Evolutionary conservation across 1,140 invertebrate genomes (phyloP).

Genomic region (Nephila pilipes): DNA sequence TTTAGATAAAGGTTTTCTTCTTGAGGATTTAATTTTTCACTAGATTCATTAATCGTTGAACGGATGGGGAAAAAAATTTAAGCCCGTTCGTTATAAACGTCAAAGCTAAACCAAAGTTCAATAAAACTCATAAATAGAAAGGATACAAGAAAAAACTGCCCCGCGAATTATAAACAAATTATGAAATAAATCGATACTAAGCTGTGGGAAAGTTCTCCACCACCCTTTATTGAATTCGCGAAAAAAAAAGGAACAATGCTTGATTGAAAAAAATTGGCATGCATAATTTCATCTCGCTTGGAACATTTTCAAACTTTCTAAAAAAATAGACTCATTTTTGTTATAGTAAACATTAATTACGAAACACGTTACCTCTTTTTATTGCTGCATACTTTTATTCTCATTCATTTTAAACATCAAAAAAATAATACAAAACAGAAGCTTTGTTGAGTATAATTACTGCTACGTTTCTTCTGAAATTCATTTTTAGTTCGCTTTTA

Average conservation of each 20-base stretch:
- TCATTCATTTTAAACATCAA: constrained; percentile 30
- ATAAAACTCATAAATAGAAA: constrained; percentile 70
- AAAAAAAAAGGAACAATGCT: constrained; percentile 40
- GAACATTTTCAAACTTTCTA: constrained; percentile 44
- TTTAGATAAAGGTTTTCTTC: constrained; percentile 70
- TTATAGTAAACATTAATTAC: constrained; percentile 73
- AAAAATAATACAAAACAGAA: constrained; percentile 53
- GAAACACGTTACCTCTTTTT: constrained; percentile 53
- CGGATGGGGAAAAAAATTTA: constrained; percentile 41
- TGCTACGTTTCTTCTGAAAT: constrained; percentile 36
- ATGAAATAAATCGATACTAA: constrained; percentile 52
- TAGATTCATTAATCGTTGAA: constrained; percentile 65
- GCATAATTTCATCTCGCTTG: constrained; percentile 54
- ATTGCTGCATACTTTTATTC: constrained; percentile 18
- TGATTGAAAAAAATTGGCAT: constrained; percentile 67
- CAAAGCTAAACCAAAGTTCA: constrained; percentile 68
- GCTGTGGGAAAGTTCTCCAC: constrained; percentile 39
- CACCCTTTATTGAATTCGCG: constrained; percentile 31
- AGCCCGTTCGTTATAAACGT: constrained; percentile 62
- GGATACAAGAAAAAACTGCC: constrained; percentile 20
- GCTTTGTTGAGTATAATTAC: constrained; percentile 71
- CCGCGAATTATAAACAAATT: constrained; percentile 71
- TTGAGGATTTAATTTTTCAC: constrained; percentile 75
- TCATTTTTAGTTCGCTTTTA: constrained; percentile 4
- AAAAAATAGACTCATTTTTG: constrained; percentile 57